phyloP scores from a whole-genome alignment of 2,113 vertebrate species.

The Holacanthus passer region DNA sequence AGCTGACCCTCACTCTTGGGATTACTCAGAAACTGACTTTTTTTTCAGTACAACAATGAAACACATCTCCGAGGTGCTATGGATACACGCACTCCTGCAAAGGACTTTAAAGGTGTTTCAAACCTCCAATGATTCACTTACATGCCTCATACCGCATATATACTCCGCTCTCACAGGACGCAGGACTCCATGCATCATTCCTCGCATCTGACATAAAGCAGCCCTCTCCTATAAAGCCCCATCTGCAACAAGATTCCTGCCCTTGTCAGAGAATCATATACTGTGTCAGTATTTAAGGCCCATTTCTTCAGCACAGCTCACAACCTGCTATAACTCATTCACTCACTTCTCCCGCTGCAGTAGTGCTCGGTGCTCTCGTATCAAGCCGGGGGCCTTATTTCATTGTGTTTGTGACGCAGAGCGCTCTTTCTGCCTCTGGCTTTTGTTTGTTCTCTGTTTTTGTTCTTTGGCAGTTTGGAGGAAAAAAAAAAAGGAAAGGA shows the following conservation, averaged over 20 bases:
- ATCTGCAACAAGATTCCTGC: conserved; percentile 48
- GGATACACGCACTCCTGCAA: not conserved
- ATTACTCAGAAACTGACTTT: conserved; percentile 40
- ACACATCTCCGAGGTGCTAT: not conserved
- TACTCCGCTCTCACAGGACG: conserved; percentile 19
- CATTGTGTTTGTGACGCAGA: conserved; percentile 4
- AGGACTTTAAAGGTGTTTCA: conserved; percentile 4
- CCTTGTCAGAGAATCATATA: conserved; percentile 54
- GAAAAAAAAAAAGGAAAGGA: not conserved
- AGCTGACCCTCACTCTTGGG: conserved; percentile 6
- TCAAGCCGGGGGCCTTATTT: conserved; percentile 16
- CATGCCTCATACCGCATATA: not conserved
- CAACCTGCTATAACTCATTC: conserved; percentile 60
- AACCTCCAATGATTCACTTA: conserved; percentile 33
- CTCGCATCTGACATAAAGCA: conserved; percentile 47
- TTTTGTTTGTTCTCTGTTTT: conserved; percentile 22
- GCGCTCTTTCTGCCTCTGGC: not conserved
- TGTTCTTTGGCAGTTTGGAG: conserved; percentile 1
- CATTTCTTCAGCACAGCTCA: conserved; percentile 49
- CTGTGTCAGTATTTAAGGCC: conserved; percentile 58
- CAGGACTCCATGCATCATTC: conserved; percentile 39
- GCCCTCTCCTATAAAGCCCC: conserved; percentile 36
- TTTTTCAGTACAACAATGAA: conserved; percentile 24
- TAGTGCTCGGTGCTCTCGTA: not conserved
- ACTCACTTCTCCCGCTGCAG: conserved; percentile 12